Evolutionary conservation across 2,797 vertebrate genomes (phyloP), one percentile per base, ranked within the genome.

Genomic region (Chiloscyllium punctatum): DNA sequence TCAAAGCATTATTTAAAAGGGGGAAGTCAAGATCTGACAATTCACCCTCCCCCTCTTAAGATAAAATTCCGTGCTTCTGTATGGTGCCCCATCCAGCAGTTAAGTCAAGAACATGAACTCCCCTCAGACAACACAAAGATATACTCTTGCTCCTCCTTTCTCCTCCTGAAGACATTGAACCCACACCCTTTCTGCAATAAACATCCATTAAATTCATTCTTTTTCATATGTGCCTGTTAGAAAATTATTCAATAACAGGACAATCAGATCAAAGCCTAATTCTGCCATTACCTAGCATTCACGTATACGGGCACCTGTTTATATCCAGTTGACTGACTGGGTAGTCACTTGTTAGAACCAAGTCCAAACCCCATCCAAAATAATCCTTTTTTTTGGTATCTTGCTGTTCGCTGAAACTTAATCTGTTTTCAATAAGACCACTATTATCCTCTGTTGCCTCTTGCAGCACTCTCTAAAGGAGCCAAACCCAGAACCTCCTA

Each of bases 31-130:
- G 69, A 30, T 94, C 69, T 72, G 53, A 42, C 71, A 94, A 30
- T 51, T 74, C 48, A 51, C 42, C n/a, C 82, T 69, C 69, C 42
- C 37, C 94, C 23, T 94, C 37, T 69, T 15, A 53, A 94, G 42
- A 94, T 94, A 51, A 74, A 72, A 94, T 94, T 94, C 94, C 69
- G 48, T 33, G 37, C 94, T 74, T 74, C 92, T 94, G 68, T 94
- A 42, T 3, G 42, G 13, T 94, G 37, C 66, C 68, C 66, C 68
- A 71, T 69, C 66, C 68, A 94, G 30, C 33, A 27, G 90, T n/a
- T 2, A 68, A 25, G 33, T 30, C 53, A 69, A 94, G 94, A 72
- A 74, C 13, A 15, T 30, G 51, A 94, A 72, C 42, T 94, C 33
- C 25, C 48, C 25, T 74, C 4, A 18, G 5, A 33, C 42, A 94